A percentile compares a stretch with the other conserved stretches of the same genome.
Evolutionary conservation across 2,113 vertebrate species (phyloP).

Genomic region (Callithrix jacchus): DNA sequence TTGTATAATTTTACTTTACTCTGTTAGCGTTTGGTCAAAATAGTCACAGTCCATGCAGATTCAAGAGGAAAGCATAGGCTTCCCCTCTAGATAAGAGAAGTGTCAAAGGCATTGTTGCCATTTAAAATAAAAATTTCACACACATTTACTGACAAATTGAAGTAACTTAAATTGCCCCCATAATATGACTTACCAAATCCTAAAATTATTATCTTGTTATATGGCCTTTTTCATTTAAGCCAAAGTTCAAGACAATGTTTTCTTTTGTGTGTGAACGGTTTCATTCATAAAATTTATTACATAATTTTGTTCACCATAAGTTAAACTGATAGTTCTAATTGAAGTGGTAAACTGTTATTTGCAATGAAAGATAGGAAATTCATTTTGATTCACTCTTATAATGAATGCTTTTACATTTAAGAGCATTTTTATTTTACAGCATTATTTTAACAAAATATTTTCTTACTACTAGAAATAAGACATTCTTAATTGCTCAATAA

Average conservation of each 20-base stretch:
- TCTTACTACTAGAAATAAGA: background rate
- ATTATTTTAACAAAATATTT: slow-evolving; percentile 14
- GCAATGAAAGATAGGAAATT: background rate
- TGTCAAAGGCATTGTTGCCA: background rate
- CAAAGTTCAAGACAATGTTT: background rate
- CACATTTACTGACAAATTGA: background rate
- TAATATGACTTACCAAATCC: background rate
- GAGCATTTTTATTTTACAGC: background rate
- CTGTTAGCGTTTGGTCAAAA: background rate
- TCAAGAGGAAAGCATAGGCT: background rate
- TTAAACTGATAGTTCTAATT: background rate
- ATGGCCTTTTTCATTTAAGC: background rate
- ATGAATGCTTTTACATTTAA: background rate
- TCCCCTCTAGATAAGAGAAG: background rate
- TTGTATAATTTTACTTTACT: background rate
- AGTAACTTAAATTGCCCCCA: background rate
- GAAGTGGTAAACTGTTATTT: background rate
- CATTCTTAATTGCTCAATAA: slow-evolving; percentile 41
- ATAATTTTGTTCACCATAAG: background rate
- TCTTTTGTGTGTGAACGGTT: background rate
- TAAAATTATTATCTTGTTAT: background rate
- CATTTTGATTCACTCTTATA: background rate
- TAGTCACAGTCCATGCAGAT: background rate
- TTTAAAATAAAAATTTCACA: background rate
- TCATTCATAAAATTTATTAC: background rate